Evolutionary conservation across 2,113 vertebrate species (phyloP), one percentile per base, ranked within the genome.

Genomic region (Spea multiplicata): DNA sequence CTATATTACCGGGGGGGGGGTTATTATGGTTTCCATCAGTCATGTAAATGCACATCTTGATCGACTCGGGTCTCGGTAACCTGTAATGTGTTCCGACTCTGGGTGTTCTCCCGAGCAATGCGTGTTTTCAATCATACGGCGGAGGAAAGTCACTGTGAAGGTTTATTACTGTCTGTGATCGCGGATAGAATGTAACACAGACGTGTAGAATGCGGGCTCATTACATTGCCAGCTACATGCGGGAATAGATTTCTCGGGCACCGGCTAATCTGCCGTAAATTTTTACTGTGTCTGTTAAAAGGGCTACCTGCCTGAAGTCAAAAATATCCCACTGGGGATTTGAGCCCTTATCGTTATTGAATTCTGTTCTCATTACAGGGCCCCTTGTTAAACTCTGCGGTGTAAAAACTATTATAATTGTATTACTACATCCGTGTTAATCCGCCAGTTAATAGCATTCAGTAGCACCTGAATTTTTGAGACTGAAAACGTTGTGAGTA

Each of bases 131-230:
- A 13, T 12, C 14, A 8, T 13, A 12, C 4, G 14, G 1, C 55
- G 9, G 5, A 8, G 14, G 55, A 12, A 59, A 59, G 55, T 59
- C 55, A 12, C 14, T 8, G 4, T 59, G 85, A 84, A 86, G 86
- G 85, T 86, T 66, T 78, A 75, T 88, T 88, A 86, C 83, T 86
- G 77, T 75, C 84, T 85, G 82, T 52, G 75, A 82, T 73, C 85
- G 81, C 0, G 52, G 82, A 83, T 84, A 83, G 82, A 71, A 69
- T 82, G 84, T 87, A 0, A 0, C 66, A 62, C 50, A 0, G 48
- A 81, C 78, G 84, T 64, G 82, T 67, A 85, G 77, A 84, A 75
- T 85, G 85, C 86, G 88, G 82, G 83, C 82, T 76, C 13, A 3
- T 79, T 85, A 79, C 77, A 59, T 81, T 79, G 84, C 3, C 73